Percentiles rank a stretch among this genome's conserved stretches.
Conservation (phyloP, 2,888 invertebrate species). For the Scelioninae gen. 2 region DNA sequence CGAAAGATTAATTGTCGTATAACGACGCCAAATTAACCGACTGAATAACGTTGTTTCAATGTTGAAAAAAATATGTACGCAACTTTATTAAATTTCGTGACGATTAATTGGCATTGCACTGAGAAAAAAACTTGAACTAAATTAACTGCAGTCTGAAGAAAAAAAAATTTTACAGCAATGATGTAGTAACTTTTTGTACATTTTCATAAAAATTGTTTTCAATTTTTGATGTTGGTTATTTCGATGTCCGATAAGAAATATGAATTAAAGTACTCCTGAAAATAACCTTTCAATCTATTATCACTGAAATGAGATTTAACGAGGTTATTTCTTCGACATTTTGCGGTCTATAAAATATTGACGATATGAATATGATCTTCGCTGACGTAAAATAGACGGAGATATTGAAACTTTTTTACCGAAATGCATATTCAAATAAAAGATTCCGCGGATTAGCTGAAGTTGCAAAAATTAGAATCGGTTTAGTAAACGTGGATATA, state of each 20-base stretch:
- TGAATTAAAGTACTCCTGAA: not conserved
- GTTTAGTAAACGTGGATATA: no score
- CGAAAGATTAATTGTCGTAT: conserved; percentile 19
- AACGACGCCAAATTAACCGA: not conserved
- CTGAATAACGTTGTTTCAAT: not conserved
- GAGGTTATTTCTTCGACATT: conserved; percentile 17
- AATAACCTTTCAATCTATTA: conserved; percentile 8
- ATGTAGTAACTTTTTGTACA: no score
- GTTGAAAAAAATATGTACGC: no score
- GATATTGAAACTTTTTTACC: conserved; percentile 13
- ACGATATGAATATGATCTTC: conserved; percentile 13
- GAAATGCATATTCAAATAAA: not conserved
- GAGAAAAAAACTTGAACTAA: no score
- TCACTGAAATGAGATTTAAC: conserved; percentile 10
- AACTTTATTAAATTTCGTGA: no score
- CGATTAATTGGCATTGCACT: no score
- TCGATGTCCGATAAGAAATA: not conserved
- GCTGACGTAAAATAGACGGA: conserved; percentile 9
- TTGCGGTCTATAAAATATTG: conserved; percentile 15
- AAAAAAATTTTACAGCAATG: no score
- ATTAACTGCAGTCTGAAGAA: no score
- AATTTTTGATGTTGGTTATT: not conserved
- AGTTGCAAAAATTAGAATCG: not conserved
- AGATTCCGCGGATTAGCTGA: not conserved
- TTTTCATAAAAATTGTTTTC: no score